Conservation (phyloP, 2,113 vertebrate species). For the Dolichallabes microphthalmus region DNA sequence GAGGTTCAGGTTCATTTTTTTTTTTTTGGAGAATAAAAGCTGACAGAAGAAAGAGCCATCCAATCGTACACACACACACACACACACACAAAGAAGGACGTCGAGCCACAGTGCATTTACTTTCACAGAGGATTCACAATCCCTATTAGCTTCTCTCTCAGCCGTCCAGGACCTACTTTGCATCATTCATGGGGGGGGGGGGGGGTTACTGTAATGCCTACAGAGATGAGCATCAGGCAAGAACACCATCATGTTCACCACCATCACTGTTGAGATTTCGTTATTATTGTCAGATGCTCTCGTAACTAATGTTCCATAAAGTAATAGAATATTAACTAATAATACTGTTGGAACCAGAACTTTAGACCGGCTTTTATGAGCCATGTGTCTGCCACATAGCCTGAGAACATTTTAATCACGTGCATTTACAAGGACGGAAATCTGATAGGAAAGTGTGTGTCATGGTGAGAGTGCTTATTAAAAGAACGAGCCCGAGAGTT, state of each 20-base stretch:
- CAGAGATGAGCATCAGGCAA: background rate
- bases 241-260: background rate
- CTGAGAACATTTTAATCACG: background rate
- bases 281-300: background rate
- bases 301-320: background rate
- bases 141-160: background rate
- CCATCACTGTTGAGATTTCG: background rate
- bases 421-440: background rate
- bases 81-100: background rate
- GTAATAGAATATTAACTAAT: background rate
- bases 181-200: background rate
- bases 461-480: background rate
- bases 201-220: background rate
- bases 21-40: no score
- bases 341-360: background rate
- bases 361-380: background rate
- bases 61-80: no score
- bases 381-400: background rate
- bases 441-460: background rate
- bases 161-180: background rate
- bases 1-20: no score
- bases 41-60: no score
- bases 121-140: background rate
- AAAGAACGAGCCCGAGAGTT: background rate
- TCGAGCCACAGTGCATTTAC: no score